Evolutionary conservation across 1,140 invertebrate species (phyloP).

Genomic region (Saccostrea echinata): DNA sequence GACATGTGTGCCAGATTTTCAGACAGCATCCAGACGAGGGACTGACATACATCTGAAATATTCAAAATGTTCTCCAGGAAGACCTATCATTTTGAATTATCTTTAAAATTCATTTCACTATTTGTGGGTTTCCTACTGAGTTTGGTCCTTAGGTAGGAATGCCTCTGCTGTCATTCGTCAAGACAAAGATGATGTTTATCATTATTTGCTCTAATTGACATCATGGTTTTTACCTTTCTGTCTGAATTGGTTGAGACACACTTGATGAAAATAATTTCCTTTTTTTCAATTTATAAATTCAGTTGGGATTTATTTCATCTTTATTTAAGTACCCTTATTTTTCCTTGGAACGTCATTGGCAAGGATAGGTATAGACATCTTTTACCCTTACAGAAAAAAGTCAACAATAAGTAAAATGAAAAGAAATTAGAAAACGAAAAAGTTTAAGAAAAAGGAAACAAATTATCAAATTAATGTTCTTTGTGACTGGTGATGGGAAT

Average conservation of each 20-base stretch:
- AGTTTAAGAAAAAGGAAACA: not conserved
- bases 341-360: not conserved
- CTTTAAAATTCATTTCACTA: slow-evolving; percentile 23
- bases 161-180: not conserved
- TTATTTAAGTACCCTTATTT: not conserved
- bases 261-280: not conserved
- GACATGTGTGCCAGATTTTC: slow-evolving; percentile 36
- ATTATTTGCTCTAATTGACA: slow-evolving; percentile 20
- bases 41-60: slow-evolving; percentile 32
- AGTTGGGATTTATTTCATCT: slow-evolving; percentile 1
- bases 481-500: slow-evolving; percentile 22
- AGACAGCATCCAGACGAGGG: slow-evolving; percentile 17
- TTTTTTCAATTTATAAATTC: slow-evolving; percentile 4
- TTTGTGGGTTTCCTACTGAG: not conserved
- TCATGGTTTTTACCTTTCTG: not conserved
- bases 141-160: not conserved
- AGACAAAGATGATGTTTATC: slow-evolving; percentile 2
- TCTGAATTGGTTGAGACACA: not conserved
- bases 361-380: not conserved
- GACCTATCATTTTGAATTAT: slow-evolving; percentile 42
- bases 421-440: not conserved
- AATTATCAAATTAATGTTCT: slow-evolving; percentile 34
- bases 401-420: not conserved
- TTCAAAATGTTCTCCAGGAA: slow-evolving; percentile 8
- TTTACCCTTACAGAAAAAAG: not conserved